phyloP scores from a whole-genome alignment of 2,113 vertebrate species.

The Helogale parvula region DNA sequence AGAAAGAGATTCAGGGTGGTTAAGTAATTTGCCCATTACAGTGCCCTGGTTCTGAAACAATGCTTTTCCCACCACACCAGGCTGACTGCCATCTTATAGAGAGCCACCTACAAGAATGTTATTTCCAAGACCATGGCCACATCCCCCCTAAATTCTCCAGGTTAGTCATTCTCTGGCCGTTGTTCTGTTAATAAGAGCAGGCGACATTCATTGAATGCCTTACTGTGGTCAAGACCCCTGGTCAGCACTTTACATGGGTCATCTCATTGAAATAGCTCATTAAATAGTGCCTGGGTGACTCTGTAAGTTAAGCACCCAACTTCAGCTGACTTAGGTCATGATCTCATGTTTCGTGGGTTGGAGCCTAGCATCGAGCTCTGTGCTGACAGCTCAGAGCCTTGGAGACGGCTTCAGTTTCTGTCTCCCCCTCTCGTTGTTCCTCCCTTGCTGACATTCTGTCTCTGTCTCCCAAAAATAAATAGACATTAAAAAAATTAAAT shows the following conservation, averaged over 20 bases:
- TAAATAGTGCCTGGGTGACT: too few relatives aligned
- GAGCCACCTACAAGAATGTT: neutral
- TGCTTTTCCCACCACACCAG: neutral
- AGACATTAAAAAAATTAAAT: neutral
- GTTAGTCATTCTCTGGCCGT: neutral
- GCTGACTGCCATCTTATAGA: neutral
- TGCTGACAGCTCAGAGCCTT: too few relatives aligned
- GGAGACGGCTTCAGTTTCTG: too few relatives aligned
- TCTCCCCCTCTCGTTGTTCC: too few relatives aligned
- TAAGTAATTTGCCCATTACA: neutral
- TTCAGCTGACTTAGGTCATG: too few relatives aligned
- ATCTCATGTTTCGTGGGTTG: too few relatives aligned
- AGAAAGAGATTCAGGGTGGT: constrained; percentile 12
- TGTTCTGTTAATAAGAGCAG: neutral
- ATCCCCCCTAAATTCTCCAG: neutral
- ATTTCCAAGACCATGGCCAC: neutral
- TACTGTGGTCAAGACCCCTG: neutral
- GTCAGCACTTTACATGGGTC: neutral
- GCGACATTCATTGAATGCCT: neutral
- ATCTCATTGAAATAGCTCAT: neutral
- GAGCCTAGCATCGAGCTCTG: too few relatives aligned
- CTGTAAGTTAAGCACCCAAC: too few relatives aligned
- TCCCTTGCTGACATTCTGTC: too few relatives aligned
- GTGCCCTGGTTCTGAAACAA: neutral
- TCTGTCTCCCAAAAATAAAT: too few relatives aligned